A percentile compares a stretch with the other conserved stretches of the same genome.
These are phyloP conservation scores for Sabatieria punctata DNA, from an alignment of 2,888 invertebrate species.

Conservation along the genomic window DNA sequence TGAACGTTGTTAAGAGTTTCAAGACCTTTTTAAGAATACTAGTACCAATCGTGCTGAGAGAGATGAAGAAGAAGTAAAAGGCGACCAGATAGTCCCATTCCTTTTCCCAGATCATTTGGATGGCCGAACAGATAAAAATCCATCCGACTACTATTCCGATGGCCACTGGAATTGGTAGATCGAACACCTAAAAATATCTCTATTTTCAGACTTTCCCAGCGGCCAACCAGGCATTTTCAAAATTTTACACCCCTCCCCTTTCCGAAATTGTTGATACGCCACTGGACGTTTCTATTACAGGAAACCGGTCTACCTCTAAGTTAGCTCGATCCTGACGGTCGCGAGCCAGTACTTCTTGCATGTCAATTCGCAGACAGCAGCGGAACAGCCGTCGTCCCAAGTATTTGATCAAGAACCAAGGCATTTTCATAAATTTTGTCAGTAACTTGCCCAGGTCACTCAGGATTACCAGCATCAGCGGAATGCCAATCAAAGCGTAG, in stretches of 20 bases:
- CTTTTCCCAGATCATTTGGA: background rate
- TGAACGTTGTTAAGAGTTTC: too few species aligned
- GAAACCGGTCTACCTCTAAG: background rate
- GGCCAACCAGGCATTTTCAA: too few species aligned
- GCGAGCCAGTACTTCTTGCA: background rate
- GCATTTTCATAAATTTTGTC: slow-evolving; percentile 38
- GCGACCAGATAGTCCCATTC: slow-evolving; percentile 72
- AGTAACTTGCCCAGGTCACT: slow-evolving; percentile 85
- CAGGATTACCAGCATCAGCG: slow-evolving; percentile 71
- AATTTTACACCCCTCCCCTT: too few species aligned
- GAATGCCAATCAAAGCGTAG: slow-evolving; percentile 81
- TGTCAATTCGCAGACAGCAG: background rate
- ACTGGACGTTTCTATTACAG: background rate
- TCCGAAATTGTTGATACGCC: too few species aligned
- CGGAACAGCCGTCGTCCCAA: background rate
- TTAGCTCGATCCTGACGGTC: background rate
- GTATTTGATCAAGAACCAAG: background rate
- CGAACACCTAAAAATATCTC: slow-evolving; percentile 2
- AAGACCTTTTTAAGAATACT: too few species aligned
- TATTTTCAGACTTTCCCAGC: too few species aligned
- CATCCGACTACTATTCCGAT: slow-evolving; percentile 1
- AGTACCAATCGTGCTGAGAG: too few species aligned
- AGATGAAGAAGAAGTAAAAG: slow-evolving; percentile 91
- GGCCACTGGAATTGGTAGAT: background rate
- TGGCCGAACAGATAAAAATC: slow-evolving; percentile 1